Evolutionary conservation across 2,888 invertebrate genomes (phyloP).

Genomic region (Trypoxylon attenuatum): DNA sequence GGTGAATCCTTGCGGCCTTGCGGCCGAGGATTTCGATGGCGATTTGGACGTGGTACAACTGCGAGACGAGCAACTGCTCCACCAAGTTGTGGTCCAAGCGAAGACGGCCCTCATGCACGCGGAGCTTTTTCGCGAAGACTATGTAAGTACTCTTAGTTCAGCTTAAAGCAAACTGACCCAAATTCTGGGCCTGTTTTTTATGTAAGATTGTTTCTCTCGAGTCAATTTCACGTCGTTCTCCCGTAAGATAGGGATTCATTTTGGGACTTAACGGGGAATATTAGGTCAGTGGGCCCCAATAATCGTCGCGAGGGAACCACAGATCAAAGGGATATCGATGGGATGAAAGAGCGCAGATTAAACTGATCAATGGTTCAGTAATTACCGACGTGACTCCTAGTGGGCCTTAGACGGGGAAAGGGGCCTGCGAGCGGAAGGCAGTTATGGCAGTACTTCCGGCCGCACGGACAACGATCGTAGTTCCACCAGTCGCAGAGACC

Average conservation of each 20-base stretch:
- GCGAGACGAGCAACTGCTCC: slow-evolving; percentile 71
- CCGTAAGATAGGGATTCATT: no score
- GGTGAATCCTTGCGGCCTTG: slow-evolving; percentile 76
- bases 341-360: slow-evolving; percentile 33
- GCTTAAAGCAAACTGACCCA: no score
- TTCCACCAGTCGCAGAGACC: slow-evolving; percentile 44
- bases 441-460: slow-evolving; percentile 69
- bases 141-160: slow-evolving; percentile 77
- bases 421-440: slow-evolving; percentile 64
- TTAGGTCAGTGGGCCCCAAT: no score
- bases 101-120: slow-evolving; percentile 74
- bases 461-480: slow-evolving; percentile 59
- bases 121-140: slow-evolving; percentile 73
- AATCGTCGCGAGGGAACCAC: background rate
- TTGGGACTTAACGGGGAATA: no score
- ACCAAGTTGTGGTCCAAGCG: slow-evolving; percentile 74
- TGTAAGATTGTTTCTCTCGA: background rate
- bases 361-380: slow-evolving; percentile 48
- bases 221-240: background rate
- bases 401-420: slow-evolving; percentile 39
- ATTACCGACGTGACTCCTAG: slow-evolving; percentile 50
- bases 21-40: slow-evolving; percentile 65
- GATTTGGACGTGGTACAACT: slow-evolving; percentile 66
- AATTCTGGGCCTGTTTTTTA: no score
- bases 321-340: slow-evolving; percentile 2